A percentile compares a stretch with the other conserved stretches of the same genome.
Conservation (phyloP, 2,113 vertebrate genomes). For the Macaca nemestrina region DNA sequence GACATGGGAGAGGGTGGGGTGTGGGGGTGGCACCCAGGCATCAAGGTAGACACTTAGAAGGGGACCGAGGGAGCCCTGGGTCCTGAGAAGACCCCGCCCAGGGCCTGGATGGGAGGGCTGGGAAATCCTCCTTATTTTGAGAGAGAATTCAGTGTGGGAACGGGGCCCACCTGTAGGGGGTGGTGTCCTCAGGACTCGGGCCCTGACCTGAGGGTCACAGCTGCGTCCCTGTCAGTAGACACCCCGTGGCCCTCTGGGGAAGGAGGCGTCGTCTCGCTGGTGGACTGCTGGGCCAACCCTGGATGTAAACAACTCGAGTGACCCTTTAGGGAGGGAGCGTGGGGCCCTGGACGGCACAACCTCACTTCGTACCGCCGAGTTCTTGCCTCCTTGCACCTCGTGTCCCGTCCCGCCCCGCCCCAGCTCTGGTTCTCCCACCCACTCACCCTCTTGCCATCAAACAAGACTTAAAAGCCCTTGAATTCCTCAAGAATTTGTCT, state of each 20-base stretch:
- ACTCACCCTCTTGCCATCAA: too few relatives aligned
- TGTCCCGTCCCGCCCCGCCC: fast-evolving
- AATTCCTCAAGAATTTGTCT: background rate
- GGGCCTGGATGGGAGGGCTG: background rate
- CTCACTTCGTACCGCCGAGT: fast-evolving
- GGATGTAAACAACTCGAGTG: background rate
- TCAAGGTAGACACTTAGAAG: background rate
- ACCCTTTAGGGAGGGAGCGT: background rate
- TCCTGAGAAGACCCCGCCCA: background rate
- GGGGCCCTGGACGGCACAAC: background rate
- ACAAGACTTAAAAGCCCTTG: too few relatives aligned
- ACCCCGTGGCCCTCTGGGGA: too few relatives aligned
- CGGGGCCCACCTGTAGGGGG: too few relatives aligned
- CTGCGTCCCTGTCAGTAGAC: background rate
- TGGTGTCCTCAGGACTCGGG: background rate
- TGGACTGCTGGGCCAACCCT: background rate
- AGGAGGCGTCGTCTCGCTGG: background rate
- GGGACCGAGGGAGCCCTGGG: too few relatives aligned
- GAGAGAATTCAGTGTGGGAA: background rate
- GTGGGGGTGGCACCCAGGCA: too few relatives aligned
- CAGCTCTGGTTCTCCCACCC: background rate
- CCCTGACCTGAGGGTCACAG: background rate
- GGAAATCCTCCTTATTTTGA: background rate
- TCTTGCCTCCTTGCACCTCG: background rate
- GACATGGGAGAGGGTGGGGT: background rate